A percentile compares a stretch with the other conserved stretches of the same genome.
These are phyloP conservation scores for Enteromius fasciolatus DNA, from an alignment of 2,797 vertebrate species.

Conservation along the genomic window DNA sequence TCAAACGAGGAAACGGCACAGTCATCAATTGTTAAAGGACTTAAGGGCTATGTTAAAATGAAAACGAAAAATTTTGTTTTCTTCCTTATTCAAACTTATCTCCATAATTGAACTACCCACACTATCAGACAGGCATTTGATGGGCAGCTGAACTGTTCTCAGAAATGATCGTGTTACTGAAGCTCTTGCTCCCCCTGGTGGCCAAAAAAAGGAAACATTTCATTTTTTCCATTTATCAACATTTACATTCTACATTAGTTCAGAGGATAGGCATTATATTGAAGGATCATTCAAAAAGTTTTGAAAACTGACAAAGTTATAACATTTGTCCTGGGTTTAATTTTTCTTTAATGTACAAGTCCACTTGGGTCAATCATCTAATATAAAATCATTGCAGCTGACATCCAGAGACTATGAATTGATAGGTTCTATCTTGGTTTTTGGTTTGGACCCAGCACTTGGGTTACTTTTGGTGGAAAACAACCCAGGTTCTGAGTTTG, in stretches of 20 bases:
- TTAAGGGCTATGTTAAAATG: background rate
- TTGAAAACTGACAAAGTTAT: no score
- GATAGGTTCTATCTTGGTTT: no score
- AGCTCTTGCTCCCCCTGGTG: conserved; percentile 35
- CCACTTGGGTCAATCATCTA: no score
- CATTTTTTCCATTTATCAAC: background rate
- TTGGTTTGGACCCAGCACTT: no score
- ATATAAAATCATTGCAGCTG: no score
- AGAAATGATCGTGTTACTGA: background rate
- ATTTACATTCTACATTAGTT: background rate
- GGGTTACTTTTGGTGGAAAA: no score
- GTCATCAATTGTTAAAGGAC: background rate
- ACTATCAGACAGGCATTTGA: background rate
- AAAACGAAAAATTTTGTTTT: no score
- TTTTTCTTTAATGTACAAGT: no score
- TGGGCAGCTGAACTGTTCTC: background rate
- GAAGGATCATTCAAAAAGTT: background rate
- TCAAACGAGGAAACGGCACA: background rate
- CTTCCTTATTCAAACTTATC: background rate
- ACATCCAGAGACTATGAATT: no score
- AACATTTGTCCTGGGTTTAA: no score
- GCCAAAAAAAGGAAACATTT: background rate
- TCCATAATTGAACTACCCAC: background rate
- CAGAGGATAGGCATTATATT: background rate
- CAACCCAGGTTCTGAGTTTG: no score